Conservation (phyloP, 2,113 vertebrate genomes). For the Deroptyus accipitrinus region DNA sequence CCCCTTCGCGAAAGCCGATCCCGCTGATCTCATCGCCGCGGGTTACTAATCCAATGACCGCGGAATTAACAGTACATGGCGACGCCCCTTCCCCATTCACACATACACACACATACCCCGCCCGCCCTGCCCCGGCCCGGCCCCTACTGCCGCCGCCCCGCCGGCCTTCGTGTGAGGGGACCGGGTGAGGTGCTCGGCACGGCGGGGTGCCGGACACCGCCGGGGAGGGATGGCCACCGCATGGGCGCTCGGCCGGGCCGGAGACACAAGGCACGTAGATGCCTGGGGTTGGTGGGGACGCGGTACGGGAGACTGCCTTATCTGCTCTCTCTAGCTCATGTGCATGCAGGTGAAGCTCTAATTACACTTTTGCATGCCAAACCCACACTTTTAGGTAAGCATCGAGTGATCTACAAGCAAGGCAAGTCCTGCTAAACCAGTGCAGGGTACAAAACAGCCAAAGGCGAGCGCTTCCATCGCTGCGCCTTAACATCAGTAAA, state of each 20-base stretch:
- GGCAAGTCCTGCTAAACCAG: background rate
- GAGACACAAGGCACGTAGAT: background rate
- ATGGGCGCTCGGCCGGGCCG: no score
- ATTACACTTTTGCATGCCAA: background rate
- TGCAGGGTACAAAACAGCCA: background rate
- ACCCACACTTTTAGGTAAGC: background rate
- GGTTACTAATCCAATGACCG: conserved; percentile 80
- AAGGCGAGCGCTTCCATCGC: rapidly evolving
- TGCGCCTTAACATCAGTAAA: background rate
- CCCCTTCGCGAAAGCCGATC: conserved; percentile 78
- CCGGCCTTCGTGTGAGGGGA: background rate
- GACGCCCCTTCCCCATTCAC: conserved; percentile 71
- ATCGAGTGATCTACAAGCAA: background rate
- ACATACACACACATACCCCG: no score
- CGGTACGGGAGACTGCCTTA: rapidly evolving
- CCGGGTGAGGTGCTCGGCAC: no score
- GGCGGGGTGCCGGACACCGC: no score
- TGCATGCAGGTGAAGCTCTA: background rate
- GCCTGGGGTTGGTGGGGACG: background rate
- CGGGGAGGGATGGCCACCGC: background rate
- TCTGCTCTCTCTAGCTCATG: rapidly evolving
- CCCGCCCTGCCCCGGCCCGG: background rate
- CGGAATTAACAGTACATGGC: conserved; percentile 77
- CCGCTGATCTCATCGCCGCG: conserved; percentile 81
- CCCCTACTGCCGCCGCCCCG: background rate